These are phyloP conservation scores for Cyclopterus lumpus DNA, from an alignment of 2,797 vertebrate species.

Conservation along the genomic window DNA sequence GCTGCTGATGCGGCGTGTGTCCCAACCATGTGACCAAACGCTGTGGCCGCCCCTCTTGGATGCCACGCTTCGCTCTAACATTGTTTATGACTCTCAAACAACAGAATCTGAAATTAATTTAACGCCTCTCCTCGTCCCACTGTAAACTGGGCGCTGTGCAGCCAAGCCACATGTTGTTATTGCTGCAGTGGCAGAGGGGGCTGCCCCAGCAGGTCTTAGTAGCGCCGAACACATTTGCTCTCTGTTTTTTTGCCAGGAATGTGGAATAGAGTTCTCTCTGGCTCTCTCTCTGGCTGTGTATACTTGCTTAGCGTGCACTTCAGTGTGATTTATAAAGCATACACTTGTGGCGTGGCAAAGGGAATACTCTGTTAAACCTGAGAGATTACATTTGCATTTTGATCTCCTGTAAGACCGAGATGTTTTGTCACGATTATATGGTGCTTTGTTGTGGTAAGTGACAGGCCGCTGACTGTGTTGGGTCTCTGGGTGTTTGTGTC, in stretches of 20 bases:
- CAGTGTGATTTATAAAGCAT: slow-evolving; percentile 61
- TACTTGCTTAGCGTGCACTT: slow-evolving; percentile 60
- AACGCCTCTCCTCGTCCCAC: slow-evolving; percentile 79
- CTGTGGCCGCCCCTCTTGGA: slow-evolving; percentile 30
- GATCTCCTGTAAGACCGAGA: slow-evolving; percentile 56
- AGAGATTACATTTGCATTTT: slow-evolving; percentile 61
- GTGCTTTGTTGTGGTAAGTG: slow-evolving; percentile 58
- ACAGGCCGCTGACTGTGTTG: slow-evolving; percentile 44
- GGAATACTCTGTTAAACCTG: slow-evolving; percentile 53
- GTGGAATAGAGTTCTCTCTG: slow-evolving; percentile 47
- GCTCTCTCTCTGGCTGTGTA: slow-evolving; percentile 43
- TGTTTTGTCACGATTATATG: slow-evolving; percentile 61
- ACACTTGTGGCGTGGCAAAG: slow-evolving; percentile 48
- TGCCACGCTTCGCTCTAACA: slow-evolving; percentile 68
- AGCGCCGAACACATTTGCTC: slow-evolving; percentile 78
- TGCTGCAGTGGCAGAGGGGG: slow-evolving; percentile 80
- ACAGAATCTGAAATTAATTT: slow-evolving; percentile 86
- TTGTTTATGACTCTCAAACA: slow-evolving; percentile 81
- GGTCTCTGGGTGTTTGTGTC: slow-evolving; percentile 39
- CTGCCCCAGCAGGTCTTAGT: slow-evolving; percentile 79
- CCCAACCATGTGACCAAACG: slow-evolving; percentile 43
- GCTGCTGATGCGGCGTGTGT: slow-evolving; percentile 38
- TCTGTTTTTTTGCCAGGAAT: slow-evolving; percentile 71
- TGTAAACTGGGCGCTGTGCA: slow-evolving; percentile 79
- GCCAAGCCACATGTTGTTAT: slow-evolving; percentile 87